A percentile compares a stretch with the other conserved stretches of the same genome.
phyloP scores from a whole-genome alignment of 2,113 vertebrate genomes.

The Anoura caudifer region DNA sequence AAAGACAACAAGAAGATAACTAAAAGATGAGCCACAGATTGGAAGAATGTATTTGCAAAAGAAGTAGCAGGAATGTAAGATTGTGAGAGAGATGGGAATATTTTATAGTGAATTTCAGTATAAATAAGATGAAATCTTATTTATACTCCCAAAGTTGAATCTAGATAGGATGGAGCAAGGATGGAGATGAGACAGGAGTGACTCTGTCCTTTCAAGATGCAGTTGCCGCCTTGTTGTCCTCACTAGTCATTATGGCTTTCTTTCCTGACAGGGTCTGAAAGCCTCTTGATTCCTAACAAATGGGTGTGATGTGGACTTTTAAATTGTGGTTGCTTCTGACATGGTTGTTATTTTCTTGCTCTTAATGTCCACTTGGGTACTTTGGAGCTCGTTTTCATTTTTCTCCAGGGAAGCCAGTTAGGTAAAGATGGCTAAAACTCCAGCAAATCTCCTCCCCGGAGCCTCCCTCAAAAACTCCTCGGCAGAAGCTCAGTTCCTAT shows the following conservation, averaged over 20 bases:
- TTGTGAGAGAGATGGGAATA: neutral
- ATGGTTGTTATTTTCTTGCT: neutral
- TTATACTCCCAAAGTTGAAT: neutral
- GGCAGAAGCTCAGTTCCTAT: neutral
- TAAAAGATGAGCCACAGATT: neutral
- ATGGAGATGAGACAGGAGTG: accelerated
- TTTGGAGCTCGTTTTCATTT: neutral
- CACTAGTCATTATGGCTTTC: neutral
- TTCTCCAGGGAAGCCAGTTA: neutral
- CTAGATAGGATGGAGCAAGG: neutral
- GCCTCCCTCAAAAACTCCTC: neutral
- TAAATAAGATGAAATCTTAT: too few relatives aligned
- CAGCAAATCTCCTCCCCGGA: neutral
- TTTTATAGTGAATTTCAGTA: neutral
- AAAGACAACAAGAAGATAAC: neutral
- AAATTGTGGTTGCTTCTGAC: neutral
- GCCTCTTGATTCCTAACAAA: neutral
- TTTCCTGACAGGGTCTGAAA: neutral
- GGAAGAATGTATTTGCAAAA: neutral
- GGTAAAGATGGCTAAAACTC: neutral
- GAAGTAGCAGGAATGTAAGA: neutral
- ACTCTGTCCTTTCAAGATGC: neutral
- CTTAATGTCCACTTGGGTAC: neutral
- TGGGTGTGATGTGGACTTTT: neutral
- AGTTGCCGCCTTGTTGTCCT: neutral